Evolutionary conservation across 2,797 vertebrate species (phyloP).

Genomic region (Galago senegalensis): DNA sequence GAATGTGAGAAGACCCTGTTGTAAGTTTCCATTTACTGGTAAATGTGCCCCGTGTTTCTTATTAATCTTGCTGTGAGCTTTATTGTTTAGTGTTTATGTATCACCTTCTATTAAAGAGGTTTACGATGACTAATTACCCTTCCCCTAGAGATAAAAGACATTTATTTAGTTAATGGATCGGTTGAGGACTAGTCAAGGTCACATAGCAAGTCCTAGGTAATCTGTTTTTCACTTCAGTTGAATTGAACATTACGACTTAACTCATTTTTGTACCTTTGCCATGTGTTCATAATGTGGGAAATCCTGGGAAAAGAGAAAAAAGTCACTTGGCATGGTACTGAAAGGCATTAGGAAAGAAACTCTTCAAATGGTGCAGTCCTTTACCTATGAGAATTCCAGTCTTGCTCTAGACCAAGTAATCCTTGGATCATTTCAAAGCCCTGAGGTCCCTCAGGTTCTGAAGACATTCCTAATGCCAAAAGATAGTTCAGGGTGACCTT

Average conservation of each 20-base stretch:
- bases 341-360: constrained; percentile 32
- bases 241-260: neutral
- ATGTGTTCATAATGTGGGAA: constrained; percentile 54
- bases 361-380: neutral
- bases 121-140: constrained; percentile 76
- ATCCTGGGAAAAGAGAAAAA: constrained; percentile 30
- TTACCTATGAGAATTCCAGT: neutral
- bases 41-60: constrained; percentile 56
- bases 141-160: constrained; percentile 56
- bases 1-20: constrained; percentile 70
- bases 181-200: constrained; percentile 80
- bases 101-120: constrained; percentile 64
- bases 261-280: constrained; percentile 69
- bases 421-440: constrained; percentile 38
- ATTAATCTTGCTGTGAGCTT: constrained; percentile 64
- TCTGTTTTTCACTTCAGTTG: constrained; percentile 45
- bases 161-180: constrained; percentile 79
- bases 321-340: neutral
- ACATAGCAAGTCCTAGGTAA: constrained; percentile 57
- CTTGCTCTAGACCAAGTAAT: constrained; percentile 35
- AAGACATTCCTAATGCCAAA: constrained; percentile 55
- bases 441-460: constrained; percentile 40
- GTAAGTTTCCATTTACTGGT: constrained; percentile 75
- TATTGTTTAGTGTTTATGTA: constrained; percentile 67
- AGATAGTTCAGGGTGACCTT: constrained; percentile 65